These are phyloP conservation scores for Dusona sp. DNA, from an alignment of 2,888 invertebrate species.

Conservation along the genomic window DNA sequence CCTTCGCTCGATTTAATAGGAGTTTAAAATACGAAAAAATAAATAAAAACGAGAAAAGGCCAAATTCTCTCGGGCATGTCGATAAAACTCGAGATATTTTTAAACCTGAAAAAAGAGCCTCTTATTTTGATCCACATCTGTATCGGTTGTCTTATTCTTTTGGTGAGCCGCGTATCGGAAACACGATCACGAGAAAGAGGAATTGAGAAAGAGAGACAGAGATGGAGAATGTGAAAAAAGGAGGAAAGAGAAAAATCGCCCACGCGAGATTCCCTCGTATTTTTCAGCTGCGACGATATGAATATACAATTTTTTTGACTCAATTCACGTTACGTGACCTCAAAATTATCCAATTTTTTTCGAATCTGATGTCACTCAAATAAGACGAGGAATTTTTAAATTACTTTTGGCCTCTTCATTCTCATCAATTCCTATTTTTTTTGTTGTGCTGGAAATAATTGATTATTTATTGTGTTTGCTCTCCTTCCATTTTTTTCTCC, in stretches of 20 bases:
- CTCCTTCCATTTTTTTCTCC: not conserved
- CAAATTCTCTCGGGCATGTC: not conserved
- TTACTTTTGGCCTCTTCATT: not conserved
- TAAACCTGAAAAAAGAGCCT: not conserved
- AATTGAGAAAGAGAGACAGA: not conserved
- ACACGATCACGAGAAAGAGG: conserved; percentile 7
- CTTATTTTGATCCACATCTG: conserved; percentile 5
- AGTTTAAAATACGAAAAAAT: not conserved
- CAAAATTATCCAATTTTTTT: not conserved
- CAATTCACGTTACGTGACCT: not conserved
- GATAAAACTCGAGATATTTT: conserved; percentile 26
- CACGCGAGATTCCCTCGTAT: conserved; percentile 19
- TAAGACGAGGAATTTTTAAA: not conserved
- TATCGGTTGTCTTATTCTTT: not conserved
- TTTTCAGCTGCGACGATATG: not conserved
- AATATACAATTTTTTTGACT: not conserved
- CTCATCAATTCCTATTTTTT: no score
- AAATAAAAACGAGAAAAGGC: not conserved
- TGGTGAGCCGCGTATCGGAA: conserved; percentile 13
- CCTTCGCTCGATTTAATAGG: not conserved
- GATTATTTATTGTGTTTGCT: no score
- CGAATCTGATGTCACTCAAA: not conserved
- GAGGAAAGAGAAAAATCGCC: conserved; percentile 11
- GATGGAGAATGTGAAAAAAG: not conserved
- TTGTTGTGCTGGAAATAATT: no score